Evolutionary conservation across 2,888 invertebrate species (phyloP).

Genomic region (Rhagophthalmus giganteus): DNA sequence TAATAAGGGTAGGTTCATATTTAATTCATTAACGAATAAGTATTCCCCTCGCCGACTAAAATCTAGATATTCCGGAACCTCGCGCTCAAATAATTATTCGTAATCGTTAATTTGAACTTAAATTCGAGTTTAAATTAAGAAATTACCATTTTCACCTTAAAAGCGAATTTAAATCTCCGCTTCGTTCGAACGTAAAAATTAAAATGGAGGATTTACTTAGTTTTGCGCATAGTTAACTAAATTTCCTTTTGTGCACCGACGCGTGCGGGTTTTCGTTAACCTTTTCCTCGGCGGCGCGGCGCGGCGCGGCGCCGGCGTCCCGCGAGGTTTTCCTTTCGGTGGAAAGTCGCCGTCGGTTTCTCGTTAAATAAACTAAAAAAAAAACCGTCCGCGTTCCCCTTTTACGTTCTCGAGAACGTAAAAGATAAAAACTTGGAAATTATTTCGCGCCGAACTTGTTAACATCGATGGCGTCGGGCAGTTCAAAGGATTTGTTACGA

Average conservation of each 20-base stretch:
- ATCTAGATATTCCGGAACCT: conserved; percentile 1
- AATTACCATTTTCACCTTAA: not conserved
- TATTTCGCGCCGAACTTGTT: too few relatives aligned
- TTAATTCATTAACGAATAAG: conserved; percentile 4
- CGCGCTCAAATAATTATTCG: not conserved
- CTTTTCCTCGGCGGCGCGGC: conserved; percentile 1
- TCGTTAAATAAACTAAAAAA: conserved; percentile 16
- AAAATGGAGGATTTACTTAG: not conserved
- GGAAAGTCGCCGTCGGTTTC: conserved; percentile 2
- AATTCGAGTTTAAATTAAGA: not conserved
- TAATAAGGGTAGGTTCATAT: not conserved
- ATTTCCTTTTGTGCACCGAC: conserved; percentile 4
- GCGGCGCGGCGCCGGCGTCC: too few relatives aligned
- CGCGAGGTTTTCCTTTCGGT: conserved; percentile 4
- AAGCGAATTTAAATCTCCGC: not conserved
- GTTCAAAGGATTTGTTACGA: conserved; percentile 30
- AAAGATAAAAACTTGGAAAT: too few relatives aligned
- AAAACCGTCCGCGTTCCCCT: conserved; percentile 7
- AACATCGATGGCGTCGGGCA: too few relatives aligned
- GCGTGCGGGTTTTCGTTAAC: conserved; percentile 4
- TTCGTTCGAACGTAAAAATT: not conserved
- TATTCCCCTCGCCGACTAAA: not conserved
- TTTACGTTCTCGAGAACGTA: too few relatives aligned
- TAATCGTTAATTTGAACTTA: not conserved
- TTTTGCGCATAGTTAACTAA: not conserved